Base-by-base conservation (phyloP, 2,113 vertebrate species). In the Rostratula benghalensis region DNA sequence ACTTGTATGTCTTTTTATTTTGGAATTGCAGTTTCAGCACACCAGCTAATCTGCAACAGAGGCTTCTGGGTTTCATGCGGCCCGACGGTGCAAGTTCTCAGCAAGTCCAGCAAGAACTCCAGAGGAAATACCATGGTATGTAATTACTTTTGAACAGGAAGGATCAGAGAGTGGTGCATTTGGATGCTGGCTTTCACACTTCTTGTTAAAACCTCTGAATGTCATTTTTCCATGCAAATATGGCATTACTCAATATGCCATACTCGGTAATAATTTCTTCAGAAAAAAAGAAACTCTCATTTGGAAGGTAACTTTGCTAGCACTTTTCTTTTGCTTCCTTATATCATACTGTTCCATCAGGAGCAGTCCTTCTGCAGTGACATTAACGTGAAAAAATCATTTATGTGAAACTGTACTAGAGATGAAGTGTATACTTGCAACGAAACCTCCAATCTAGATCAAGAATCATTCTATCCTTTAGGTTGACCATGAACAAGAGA, bases 31-130 rank as follows among this genome's bases (percentile, higher is more conserved):
- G 98, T 97, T 99, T 98, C 92, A 98, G 98, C 91, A 98, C 99
- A 37, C 98, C 99, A 61, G 98, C 98, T 78, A 99, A 99, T 97
- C 97, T 99, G 22, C 99, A 99, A 18, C 99, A 99, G 87, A 98
- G 99, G 57, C 98, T 99, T 13, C 97, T 99, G 75, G 99, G 99
- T 83, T 99, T 99, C 95, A 99, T 99, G 98, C 98, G 99, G 30
- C 99, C 99, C 37, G 99, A 99, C 63, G 98, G 98, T 43, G 98
- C 98, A 94, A 99, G 96, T 96, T 98, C 99, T 82, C 99, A 99
- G 89, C 99, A 99, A 94, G 98, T 99, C 83, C 99, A 99, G 75
- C 99, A 99, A 91, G 99, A 99, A 35, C 98, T 99, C 14, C 99
- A 99, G 93, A 98, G 99, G 93, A 99, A 99, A 83, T 99, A 98